Evolutionary conservation across 2,888 invertebrate genomes (phyloP).

Genomic region (Nymphalis c-album): DNA sequence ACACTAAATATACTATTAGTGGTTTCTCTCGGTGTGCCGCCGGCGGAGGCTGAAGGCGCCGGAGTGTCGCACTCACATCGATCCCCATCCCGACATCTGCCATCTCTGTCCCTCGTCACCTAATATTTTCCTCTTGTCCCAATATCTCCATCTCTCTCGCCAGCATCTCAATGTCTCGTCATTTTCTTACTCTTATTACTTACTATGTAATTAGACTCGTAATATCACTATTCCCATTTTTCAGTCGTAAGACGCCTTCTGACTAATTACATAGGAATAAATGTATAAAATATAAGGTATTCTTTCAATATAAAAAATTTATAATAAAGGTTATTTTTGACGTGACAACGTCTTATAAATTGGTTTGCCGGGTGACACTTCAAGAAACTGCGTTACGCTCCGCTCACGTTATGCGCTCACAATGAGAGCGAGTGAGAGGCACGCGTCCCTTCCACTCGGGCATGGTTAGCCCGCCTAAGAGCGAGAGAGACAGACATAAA

Average conservation of each 20-base stretch:
- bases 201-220: neutral
- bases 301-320: too few species aligned
- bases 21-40: conserved; percentile 28
- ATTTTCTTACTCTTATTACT: neutral
- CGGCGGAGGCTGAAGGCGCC: conserved; percentile 54
- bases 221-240: neutral
- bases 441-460: too few species aligned
- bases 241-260: neutral
- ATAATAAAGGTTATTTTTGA: too few species aligned
- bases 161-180: neutral
- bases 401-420: too few species aligned
- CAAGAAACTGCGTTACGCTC: too few species aligned
- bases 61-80: conserved; percentile 67
- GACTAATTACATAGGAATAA: too few species aligned
- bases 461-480: too few species aligned
- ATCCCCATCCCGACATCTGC: conserved; percentile 40
- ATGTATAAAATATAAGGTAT: neutral
- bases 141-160: neutral
- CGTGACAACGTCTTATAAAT: too few species aligned
- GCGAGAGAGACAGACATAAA: too few species aligned
- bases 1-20: too few species aligned
- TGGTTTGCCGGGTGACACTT: too few species aligned
- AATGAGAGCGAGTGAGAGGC: too few species aligned
- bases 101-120: conserved; percentile 21
- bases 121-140: neutral